phyloP scores from a whole-genome alignment of 2,797 vertebrate genomes.

The Gadopsis marmoratus region DNA sequence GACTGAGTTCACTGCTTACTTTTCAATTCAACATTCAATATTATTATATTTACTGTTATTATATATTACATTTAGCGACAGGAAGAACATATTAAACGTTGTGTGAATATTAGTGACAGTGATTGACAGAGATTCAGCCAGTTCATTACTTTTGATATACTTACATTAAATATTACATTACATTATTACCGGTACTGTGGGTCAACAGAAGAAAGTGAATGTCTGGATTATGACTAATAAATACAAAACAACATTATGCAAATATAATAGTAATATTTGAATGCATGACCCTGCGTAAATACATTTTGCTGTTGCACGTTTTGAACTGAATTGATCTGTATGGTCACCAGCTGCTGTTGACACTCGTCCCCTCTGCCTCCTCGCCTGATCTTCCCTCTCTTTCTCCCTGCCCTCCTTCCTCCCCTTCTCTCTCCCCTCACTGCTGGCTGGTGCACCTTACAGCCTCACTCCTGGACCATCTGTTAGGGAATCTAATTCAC shows the following conservation, averaged over 20 bases:
- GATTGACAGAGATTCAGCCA: background rate
- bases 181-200: background rate
- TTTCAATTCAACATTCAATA: conserved; percentile 21
- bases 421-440: conserved; percentile 39
- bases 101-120: background rate
- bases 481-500: conserved; percentile 99
- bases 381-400: conserved; percentile 45
- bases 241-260: background rate
- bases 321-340: conserved; percentile 45
- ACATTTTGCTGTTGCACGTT: conserved; percentile 20
- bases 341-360: conserved; percentile 86
- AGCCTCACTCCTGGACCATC: conserved; percentile 95
- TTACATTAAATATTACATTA: background rate
- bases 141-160: conserved; percentile 1
- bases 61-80: conserved; percentile 4
- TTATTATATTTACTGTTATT: background rate
- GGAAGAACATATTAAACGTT: background rate
- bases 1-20: conserved; percentile 11
- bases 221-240: background rate
- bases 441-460: conserved; percentile 94
- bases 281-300: background rate
- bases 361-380: conserved; percentile 55
- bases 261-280: background rate
- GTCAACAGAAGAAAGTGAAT: background rate
- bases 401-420: conserved; percentile 22